Evolutionary conservation across 2,113 vertebrate species (phyloP), one percentile per base, ranked within the genome.

Genomic region (Hemiprocne comata): DNA sequence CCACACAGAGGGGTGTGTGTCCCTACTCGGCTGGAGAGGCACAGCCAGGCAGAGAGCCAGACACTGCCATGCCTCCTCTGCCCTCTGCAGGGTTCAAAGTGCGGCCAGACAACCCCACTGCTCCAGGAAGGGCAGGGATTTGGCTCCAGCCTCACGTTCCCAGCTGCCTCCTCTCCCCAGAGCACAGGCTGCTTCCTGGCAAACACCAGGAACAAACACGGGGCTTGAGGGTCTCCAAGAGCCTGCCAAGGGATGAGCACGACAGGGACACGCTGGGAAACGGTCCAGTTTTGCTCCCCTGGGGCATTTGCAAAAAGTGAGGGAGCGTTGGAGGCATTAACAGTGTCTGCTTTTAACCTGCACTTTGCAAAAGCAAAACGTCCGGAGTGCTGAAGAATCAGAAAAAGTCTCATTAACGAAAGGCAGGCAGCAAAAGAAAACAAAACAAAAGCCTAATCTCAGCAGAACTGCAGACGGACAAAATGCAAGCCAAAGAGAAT

Each of bases 71-170:
- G n/a, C 44, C 65, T 58, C 69, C 42, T 28, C 74, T 11, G 5
- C 23, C 24, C 40, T 50, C 25, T 34, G 62, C 10, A 0, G 25
- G 29, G 95, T 34, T 66, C 95, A 90, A 97, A 96, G 96, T 65
- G 80, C 93, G 9, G 20, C 24, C 0, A 0, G 58, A 60, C 44
- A 48, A 13, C 18, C 25, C 7, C 18, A n/a, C 34, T 11, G 48
- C 67, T 20, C 0, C 0, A 34, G 17, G 10, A 40, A 71, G 51
- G 53, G 24, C 74, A 89, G 34, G 65, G 31, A 70, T 19, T 31
- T 3, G 10, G 29, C 44, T 58, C 3, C 2, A 23, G 10, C 42
- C 38, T 23, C 12, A 15, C 26, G 7, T 69, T 69, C 33, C 46
- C 7, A 1, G n/a, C 6, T 10, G 2, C 16, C 26, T 40, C 44